These are phyloP conservation scores for Trimorus sp. DNA, from an alignment of 2,888 invertebrate genomes.

Conservation along the genomic window DNA sequence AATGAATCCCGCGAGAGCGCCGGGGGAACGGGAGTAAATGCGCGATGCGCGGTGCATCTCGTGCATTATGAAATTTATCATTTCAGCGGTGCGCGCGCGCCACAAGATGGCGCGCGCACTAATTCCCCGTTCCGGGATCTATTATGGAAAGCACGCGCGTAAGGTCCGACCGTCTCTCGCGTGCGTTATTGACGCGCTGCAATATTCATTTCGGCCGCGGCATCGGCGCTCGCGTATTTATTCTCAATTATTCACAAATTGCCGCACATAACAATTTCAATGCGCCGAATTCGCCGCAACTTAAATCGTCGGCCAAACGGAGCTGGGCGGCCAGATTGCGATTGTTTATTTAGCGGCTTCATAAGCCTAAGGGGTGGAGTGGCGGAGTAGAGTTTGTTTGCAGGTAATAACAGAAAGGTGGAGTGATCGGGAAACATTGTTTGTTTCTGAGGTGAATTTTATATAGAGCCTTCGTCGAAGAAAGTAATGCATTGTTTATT, in stretches of 20 bases:
- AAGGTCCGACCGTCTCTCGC: conserved; percentile 47
- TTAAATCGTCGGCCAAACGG: conserved; percentile 33
- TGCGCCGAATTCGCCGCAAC: conserved; percentile 28
- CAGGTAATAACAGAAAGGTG: too few relatives aligned
- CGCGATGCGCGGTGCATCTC: conserved; percentile 59
- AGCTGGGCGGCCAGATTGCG: too few relatives aligned
- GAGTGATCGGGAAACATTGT: too few relatives aligned
- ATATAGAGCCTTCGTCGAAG: too few relatives aligned
- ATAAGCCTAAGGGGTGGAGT: too few relatives aligned
- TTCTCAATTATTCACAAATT: conserved; percentile 58
- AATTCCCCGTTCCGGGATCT: conserved; percentile 60
- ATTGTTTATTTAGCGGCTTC: too few relatives aligned
- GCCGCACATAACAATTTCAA: conserved; percentile 34
- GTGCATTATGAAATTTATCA: conserved; percentile 68
- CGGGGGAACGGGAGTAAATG: conserved; percentile 54
- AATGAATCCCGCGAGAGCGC: conserved; percentile 53
- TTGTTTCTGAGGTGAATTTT: too few relatives aligned
- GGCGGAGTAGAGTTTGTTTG: too few relatives aligned
- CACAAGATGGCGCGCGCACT: conserved; percentile 58
- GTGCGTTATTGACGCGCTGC: conserved; percentile 54
- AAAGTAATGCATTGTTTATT: too few relatives aligned
- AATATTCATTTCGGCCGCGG: conserved; percentile 53
- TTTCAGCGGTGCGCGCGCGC: conserved; percentile 57
- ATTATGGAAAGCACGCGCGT: conserved; percentile 61
- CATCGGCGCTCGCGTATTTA: conserved; percentile 54